Evolutionary conservation across 23 tunicate genomes (phyloP), one percentile per base, ranked within the genome.

Genomic region (Pegea sp.): DNA sequence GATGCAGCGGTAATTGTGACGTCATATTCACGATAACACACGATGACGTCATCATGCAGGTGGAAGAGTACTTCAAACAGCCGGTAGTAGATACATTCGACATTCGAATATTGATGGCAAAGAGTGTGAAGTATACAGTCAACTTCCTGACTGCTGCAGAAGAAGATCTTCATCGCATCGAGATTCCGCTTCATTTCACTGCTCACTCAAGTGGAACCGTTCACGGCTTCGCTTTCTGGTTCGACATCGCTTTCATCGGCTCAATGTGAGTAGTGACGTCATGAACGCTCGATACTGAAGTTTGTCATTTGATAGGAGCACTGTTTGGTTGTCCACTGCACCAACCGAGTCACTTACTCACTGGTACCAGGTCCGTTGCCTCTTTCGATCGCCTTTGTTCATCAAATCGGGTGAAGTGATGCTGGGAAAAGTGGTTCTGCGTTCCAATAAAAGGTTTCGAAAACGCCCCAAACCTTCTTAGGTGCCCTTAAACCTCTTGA

Each of bases 201-300:
- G 87, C 91, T 0, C 99, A 91, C 52, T 68, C 99, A 7, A 65
- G 76, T 20, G 99, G 86, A 31, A 91, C 99, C 4, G 71, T 78
- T 7, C 99, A 91, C 50, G 99, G 99, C 2, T 59, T 91, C 25
- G 99, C 99, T 22, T 91, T 91, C 60, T 91, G 99, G 99, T 91
- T 91, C 33, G 99, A 91, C 74, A 70, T 91, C 29, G 99, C 99
- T 2, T 91, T 91, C 61, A 75, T 72, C 11, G 99, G 99, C 27
- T 71, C 68, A 32, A 62, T 67, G 93, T 81, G 2, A 66, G 93
- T 64, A 5, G 24, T 4, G 16, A 24, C 16, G 46, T 11, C 16
- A 8, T 11, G 16, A 38, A 11, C 6, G 51, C 13, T 28, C 8
- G 13, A 56, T 21, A 7, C 18, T 28, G 20, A 26, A 21, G n/a